These are phyloP conservation scores for Halichondria panicea DNA, from an alignment of 37 sponge, comb jelly and placozoan genomes.

Conservation along the genomic window DNA sequence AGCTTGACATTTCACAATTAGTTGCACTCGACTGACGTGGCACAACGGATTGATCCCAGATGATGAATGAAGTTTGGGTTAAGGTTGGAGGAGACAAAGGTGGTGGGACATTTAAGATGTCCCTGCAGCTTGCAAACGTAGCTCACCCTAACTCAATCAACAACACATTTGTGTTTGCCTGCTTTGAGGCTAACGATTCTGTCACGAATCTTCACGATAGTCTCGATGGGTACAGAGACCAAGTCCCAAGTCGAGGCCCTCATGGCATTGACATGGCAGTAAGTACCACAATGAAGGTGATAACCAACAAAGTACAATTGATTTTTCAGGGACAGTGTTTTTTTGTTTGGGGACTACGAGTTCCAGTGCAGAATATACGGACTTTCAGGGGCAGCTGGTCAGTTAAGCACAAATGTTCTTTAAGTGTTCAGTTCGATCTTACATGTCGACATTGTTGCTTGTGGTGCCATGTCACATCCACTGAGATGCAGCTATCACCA, in stretches of 20 bases:
- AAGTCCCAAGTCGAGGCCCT: constrained; percentile 2
- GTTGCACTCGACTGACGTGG: constrained; percentile 38
- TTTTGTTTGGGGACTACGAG: constrained; percentile 58
- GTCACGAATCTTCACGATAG: constrained; percentile 26
- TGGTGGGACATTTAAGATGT: constrained; percentile 35
- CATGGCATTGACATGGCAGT: too few species aligned
- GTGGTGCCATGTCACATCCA: constrained; percentile 41
- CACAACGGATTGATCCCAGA: constrained; percentile 44
- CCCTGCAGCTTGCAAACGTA: constrained; percentile 30
- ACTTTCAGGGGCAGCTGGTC: constrained; percentile 50
- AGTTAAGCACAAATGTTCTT: background rate
- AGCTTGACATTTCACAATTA: too few species aligned
- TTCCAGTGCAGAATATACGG: constrained; percentile 47
- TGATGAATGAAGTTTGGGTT: constrained; percentile 42
- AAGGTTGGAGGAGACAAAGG: constrained; percentile 58
- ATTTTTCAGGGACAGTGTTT: too few species aligned
- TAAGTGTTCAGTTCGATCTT: background rate
- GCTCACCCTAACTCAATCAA: constrained; percentile 21
- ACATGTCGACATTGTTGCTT: constrained; percentile 42
- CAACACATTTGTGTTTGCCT: constrained; percentile 27
- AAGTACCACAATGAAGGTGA: too few species aligned
- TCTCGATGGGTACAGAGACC: constrained; percentile 11
- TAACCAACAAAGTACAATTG: too few species aligned
- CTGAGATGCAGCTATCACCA: constrained; percentile 16
- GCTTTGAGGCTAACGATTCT: constrained; percentile 24